Evolutionary conservation across 2,888 invertebrate species (phyloP), one percentile per base, ranked within the genome.

Genomic region (Plusia festucae): DNA sequence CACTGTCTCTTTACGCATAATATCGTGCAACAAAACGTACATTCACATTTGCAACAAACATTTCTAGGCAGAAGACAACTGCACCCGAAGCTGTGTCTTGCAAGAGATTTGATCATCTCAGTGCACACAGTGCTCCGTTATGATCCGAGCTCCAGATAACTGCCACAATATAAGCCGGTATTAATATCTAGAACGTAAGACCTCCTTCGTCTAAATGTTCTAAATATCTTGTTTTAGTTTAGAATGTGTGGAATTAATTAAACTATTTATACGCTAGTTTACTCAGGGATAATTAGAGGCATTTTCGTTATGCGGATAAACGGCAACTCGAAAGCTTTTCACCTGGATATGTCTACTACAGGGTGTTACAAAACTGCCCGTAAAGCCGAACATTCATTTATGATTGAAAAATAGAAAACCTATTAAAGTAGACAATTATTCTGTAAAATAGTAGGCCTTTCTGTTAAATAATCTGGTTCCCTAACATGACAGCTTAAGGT

Each of bases 21-120:
- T 34, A 34, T 34, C 3, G n/a, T n/a, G n/a, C 6, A 6, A 40
- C 40, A n/a, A n/a, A 40, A 15, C 40, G 40, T 40, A 20, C 2
- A 40, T 30, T 9, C 30, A 15, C 18, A n/a, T 49, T 16, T 49
- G 3, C n/a, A 6, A 16, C 18, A 18, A 16, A 49, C 22, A 34
- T 53, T 58, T 46, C 46, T 5, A 57, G 60, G 46, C 60, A 9
- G 63, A 60, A 32, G 30, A 18, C 59, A 4, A 18, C 7, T 40
- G 58, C 53, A 40, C n/a, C 34, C 15, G n/a, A 27, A 32, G 24
- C 53, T 40, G 53, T 62, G 60, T 72, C 57, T 52, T 22, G 13
- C 8, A 9, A 7, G 55, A 58, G 68, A 75, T 76, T 68, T 72
- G 53, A 30, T 55, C 56, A 56, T 64, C 56, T 63, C 60, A 61